These are phyloP conservation scores for Cryptocheilus praepositus DNA, from an alignment of 2,888 invertebrate genomes.

Conservation along the genomic window DNA sequence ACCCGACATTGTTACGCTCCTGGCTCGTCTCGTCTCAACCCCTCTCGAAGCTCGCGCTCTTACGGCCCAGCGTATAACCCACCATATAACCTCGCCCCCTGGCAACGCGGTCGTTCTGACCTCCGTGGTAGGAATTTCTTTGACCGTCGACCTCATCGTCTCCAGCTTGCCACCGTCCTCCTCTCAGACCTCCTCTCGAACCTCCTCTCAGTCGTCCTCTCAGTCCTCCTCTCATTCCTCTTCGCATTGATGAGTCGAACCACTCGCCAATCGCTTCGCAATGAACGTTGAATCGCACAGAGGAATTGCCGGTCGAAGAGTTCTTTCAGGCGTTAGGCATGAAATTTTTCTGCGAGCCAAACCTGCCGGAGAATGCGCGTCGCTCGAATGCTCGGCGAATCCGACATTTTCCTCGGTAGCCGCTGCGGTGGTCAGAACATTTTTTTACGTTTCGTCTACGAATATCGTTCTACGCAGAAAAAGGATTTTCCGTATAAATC, in stretches of 20 bases:
- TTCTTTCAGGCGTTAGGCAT: too few species aligned
- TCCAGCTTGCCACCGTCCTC: not conserved
- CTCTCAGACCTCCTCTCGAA: too few species aligned
- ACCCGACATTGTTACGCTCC: constrained; percentile 64
- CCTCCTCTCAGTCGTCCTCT: not conserved
- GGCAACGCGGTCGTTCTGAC: constrained; percentile 6
- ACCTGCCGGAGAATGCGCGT: too few species aligned
- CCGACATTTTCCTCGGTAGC: too few species aligned
- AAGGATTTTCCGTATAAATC: too few species aligned
- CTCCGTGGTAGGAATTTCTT: constrained; percentile 20
- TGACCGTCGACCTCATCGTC: constrained; percentile 17
- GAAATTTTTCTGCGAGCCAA: too few species aligned
- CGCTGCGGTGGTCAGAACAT: too few species aligned
- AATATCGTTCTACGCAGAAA: too few species aligned
- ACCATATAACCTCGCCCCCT: constrained; percentile 1
- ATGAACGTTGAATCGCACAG: not conserved
- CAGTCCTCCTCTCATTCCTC: not conserved
- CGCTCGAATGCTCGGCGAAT: too few species aligned
- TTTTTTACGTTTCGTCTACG: too few species aligned
- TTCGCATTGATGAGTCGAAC: constrained; percentile 7
- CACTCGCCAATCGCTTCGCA: not conserved
- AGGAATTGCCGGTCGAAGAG: not conserved
- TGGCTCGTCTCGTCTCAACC: not conserved
- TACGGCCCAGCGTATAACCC: not conserved
- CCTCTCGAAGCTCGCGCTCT: constrained; percentile 1